phyloP scores from a whole-genome alignment of 2,797 vertebrate species.

The Momotus momota region DNA sequence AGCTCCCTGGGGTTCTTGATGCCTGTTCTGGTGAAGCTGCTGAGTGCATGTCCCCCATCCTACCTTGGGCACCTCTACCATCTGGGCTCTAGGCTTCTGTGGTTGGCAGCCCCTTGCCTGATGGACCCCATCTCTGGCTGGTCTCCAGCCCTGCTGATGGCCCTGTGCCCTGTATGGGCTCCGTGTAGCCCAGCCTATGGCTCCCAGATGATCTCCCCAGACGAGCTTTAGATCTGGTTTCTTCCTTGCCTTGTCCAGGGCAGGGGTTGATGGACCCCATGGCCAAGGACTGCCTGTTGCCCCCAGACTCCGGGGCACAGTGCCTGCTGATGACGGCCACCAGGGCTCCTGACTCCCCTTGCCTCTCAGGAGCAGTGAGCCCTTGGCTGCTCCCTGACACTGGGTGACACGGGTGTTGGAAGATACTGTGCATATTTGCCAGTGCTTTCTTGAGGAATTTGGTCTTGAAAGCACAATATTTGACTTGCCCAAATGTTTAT shows the following conservation, averaged over 20 bases:
- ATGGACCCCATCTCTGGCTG: neutral
- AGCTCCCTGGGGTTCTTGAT: neutral
- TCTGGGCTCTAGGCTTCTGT: too few species aligned
- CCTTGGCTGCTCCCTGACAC: neutral
- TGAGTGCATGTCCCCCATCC: too few species aligned
- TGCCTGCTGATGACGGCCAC: neutral
- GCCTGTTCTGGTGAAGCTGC: neutral
- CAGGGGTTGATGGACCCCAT: neutral
- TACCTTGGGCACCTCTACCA: neutral
- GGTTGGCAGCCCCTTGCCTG: neutral
- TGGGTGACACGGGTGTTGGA: rapidly evolving
- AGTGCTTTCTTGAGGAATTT: neutral
- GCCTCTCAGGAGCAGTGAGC: rapidly evolving
- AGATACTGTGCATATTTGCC: rapidly evolving
- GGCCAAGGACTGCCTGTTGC: neutral
- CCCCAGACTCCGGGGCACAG: neutral
- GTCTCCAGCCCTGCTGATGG: neutral
- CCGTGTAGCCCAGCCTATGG: neutral
- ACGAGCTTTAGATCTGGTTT: neutral
- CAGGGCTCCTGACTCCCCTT: neutral
- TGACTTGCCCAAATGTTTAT: neutral
- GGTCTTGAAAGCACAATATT: neutral
- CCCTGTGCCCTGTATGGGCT: neutral
- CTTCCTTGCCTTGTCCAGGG: neutral
- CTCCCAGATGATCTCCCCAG: neutral